A percentile compares a stretch with the other conserved stretches of the same genome.
phyloP scores from a whole-genome alignment of 2,888 invertebrate species.

The Syrphus vitripennis region DNA sequence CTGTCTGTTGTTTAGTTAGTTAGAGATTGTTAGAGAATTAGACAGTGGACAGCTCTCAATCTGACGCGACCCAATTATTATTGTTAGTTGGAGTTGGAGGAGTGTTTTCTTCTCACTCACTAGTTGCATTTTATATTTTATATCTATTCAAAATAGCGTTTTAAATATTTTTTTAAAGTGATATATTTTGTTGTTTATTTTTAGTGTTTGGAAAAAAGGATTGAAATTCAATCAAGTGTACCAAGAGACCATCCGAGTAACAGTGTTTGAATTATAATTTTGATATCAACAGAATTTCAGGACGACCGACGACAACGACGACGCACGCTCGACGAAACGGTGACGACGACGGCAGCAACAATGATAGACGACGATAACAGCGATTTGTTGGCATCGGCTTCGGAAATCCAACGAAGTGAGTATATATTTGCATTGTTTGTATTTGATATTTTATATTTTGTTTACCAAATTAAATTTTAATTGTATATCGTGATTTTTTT shows the following conservation, averaged over 20 bases:
- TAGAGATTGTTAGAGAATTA: slow-evolving; percentile 16
- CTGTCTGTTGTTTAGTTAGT: too few species aligned
- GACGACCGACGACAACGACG: slow-evolving; percentile 70
- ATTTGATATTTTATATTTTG: slow-evolving; percentile 15
- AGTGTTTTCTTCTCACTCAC: slow-evolving; percentile 37
- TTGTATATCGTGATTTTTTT: slow-evolving; percentile 25
- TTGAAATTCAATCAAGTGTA: slow-evolving; percentile 19
- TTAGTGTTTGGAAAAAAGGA: slow-evolving; percentile 30
- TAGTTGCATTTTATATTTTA: slow-evolving; percentile 34
- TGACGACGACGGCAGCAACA: slow-evolving; percentile 15
- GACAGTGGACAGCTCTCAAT: slow-evolving; percentile 61
- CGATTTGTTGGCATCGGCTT: slow-evolving; percentile 80
- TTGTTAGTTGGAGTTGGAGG: slow-evolving; percentile 55
- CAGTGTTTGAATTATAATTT: slow-evolving; percentile 26
- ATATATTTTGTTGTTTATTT: slow-evolving; percentile 21
- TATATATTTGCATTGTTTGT: slow-evolving; percentile 38
- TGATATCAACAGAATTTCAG: slow-evolving; percentile 2
- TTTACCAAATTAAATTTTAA: slow-evolving; percentile 37
- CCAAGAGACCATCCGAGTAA: not conserved
- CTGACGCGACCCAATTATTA: slow-evolving; percentile 46
- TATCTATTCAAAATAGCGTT: not conserved
- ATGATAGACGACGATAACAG: slow-evolving; percentile 80
- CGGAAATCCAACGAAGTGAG: slow-evolving; percentile 80
- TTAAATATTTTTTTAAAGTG: not conserved
- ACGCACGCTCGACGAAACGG: slow-evolving; percentile 74